Evolutionary conservation across 2,888 invertebrate genomes (phyloP), one percentile per base, ranked within the genome.

Genomic region (Plagiodera versicolora): DNA sequence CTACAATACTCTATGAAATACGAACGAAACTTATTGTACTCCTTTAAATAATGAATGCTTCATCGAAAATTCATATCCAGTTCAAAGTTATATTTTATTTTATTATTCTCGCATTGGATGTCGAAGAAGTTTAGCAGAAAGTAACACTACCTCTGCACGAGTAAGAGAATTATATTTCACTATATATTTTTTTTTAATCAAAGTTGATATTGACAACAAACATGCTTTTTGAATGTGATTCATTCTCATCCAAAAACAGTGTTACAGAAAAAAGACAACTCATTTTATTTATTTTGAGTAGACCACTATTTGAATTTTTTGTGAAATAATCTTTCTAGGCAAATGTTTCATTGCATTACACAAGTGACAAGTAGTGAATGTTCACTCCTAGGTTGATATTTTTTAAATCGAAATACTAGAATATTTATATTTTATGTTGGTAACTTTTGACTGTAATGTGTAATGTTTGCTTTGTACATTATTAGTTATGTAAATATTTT

Each of bases 401-500:
- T 39, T n/a, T 11, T 1, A 39, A 39, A 10, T 39, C 44, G 11
- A 30, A 11, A 44, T 44, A 44, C 53, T 44, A 56, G 19, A 46
- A 19, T 46, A 46, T 46, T 2, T 46, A 46, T 46, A 19, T 46
- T 19, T 46, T 46, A 19, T 46, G 20, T 19, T 46, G 14, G 18
- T 20, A 19, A 46, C 10, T 46, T 46, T 46, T 20, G 18, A 18
- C 46, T 19, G 19, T 46, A 19, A 17, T 46, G 46, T 46, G 11
- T 2, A 19, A 46, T 46, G 19, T 56, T 56, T 32, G 24, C 2
- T 46, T 46, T 60, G 55, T 60, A 61, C 14, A 14, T 61, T 61
- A 65, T 66, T 61, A 58, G 60, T 55, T 61, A 51, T 66, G 63
- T 66, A 63, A 61, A 66, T 66, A 63, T 63, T 66, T 63, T 63